Evolutionary conservation across 2,797 vertebrate species (phyloP).

Genomic region (Hydrolagus colliei): DNA sequence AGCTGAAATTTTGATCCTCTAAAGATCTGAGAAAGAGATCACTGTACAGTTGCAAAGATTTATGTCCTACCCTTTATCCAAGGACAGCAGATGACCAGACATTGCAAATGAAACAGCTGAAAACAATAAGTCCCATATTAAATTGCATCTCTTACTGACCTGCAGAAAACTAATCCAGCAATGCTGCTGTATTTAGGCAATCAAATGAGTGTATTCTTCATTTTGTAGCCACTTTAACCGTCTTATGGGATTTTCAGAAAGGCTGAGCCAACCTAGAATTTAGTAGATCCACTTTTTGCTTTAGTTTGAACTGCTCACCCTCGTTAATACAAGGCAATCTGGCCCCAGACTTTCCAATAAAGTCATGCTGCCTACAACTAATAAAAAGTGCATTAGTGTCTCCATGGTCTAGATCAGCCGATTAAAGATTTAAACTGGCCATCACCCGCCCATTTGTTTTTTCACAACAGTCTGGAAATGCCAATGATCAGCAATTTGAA

Average conservation of each 20-base stretch:
- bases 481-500: not conserved
- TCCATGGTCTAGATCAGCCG: not conserved
- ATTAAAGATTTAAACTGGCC: too few species aligned
- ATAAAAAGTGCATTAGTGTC: conserved; percentile 28
- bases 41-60: not conserved
- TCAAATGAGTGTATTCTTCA: not conserved
- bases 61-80: not conserved
- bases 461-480: not conserved
- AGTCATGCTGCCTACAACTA: not conserved
- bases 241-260: not conserved
- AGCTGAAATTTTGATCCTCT: not conserved
- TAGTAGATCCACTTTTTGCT: not conserved
- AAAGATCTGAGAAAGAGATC: not conserved
- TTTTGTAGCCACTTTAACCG: not conserved
- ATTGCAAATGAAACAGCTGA: not conserved
- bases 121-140: not conserved
- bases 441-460: not conserved
- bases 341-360: not conserved
- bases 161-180: not conserved
- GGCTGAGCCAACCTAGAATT: not conserved
- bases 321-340: not conserved
- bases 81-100: not conserved
- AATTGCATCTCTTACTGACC: not conserved
- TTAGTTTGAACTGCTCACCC: not conserved
- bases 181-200: not conserved